These are phyloP conservation scores for Trichomycterus rosablanca DNA, from an alignment of 2,113 vertebrate species.

Conservation along the genomic window DNA sequence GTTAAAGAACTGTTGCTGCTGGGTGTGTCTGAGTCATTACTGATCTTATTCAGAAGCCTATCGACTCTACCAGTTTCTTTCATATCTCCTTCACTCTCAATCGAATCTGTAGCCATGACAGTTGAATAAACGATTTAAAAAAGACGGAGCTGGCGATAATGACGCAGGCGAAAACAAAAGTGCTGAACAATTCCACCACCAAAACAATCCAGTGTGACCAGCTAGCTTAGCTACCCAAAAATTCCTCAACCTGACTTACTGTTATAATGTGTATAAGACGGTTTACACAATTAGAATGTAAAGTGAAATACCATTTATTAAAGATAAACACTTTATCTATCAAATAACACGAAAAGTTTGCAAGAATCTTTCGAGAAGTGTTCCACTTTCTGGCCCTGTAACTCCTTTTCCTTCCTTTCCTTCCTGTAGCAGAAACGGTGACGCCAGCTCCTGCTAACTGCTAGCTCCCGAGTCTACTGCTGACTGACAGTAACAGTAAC, in stretches of 20 bases:
- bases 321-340: too few relatives aligned
- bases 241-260: too few relatives aligned
- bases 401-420: slow-evolving; percentile 49
- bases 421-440: slow-evolving; percentile 34
- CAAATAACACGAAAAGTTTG: too few relatives aligned
- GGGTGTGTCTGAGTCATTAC: slow-evolving; percentile 59
- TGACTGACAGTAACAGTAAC: slow-evolving; percentile 26
- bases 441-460: slow-evolving; percentile 3
- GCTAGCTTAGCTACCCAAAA: neutral
- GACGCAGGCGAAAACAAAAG: slow-evolving; percentile 1
- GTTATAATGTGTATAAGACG: too few relatives aligned
- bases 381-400: slow-evolving; percentile 35
- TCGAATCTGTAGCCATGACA: slow-evolving; percentile 63
- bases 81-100: slow-evolving; percentile 51
- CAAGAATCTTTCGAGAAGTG: neutral
- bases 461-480: neutral
- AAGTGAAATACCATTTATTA: too few relatives aligned
- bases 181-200: neutral
- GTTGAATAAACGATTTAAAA: slow-evolving; percentile 1
- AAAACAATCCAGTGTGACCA: slow-evolving; percentile 15
- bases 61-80: slow-evolving; percentile 46
- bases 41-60: slow-evolving; percentile 55
- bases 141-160: neutral
- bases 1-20: slow-evolving; percentile 48
- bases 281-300: too few relatives aligned